Percentiles rank a stretch among this genome's conserved stretches.
These are phyloP conservation scores for Opisthograptis luteolata DNA, from an alignment of 2,888 invertebrate species.

Conservation along the genomic window DNA sequence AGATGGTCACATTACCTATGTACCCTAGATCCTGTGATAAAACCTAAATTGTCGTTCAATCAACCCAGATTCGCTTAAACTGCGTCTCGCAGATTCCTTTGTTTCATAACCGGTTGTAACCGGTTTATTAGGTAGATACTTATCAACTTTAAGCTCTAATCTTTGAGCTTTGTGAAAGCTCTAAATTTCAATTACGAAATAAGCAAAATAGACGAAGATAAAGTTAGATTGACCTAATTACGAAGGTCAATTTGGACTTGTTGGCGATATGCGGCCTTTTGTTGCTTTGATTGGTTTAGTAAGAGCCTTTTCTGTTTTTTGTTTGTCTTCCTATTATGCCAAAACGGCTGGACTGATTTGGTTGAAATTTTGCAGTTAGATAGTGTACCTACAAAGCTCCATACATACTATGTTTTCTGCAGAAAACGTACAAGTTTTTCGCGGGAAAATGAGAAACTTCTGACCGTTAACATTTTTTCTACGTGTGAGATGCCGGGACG, in stretches of 20 bases:
- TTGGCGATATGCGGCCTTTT: neutral
- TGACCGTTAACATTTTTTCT: no score
- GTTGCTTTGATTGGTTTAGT: neutral
- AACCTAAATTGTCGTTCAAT: slow-evolving; percentile 60
- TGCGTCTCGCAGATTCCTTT: slow-evolving; percentile 55
- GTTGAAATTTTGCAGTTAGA: no score
- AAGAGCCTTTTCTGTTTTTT: no score
- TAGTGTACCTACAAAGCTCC: no score
- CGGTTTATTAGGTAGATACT: slow-evolving; percentile 30
- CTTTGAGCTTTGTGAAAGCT: slow-evolving; percentile 32
- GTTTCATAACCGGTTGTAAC: slow-evolving; percentile 43
- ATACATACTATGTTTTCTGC: no score
- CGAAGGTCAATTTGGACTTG: neutral
- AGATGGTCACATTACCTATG: no score
- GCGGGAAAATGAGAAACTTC: no score
- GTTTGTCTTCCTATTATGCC: no score
- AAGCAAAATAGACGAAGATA: slow-evolving; percentile 7
- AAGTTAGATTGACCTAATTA: slow-evolving; percentile 3
- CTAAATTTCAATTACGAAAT: slow-evolving; percentile 21
- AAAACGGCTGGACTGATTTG: no score
- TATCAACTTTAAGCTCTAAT: slow-evolving; percentile 36
- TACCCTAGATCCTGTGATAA: slow-evolving; percentile 52
- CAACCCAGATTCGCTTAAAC: slow-evolving; percentile 53
- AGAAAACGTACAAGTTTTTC: no score
- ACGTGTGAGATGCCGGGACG: no score